Conservation (phyloP, 2,888 invertebrate genomes). For the Molorchus minor region DNA sequence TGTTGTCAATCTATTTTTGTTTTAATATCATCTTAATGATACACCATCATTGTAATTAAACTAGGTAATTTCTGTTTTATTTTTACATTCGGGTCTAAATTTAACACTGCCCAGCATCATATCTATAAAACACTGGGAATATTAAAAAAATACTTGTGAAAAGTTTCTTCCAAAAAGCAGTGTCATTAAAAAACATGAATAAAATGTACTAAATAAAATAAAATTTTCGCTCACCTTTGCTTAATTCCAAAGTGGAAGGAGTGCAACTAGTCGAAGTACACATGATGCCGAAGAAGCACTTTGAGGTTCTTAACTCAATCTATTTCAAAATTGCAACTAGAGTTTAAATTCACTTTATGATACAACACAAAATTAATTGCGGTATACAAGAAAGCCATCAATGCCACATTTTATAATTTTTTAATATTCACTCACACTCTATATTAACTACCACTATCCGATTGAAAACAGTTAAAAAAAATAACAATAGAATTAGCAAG, state of each 20-base stretch:
- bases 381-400: slow-evolving; percentile 3
- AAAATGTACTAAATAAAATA: not conserved
- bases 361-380: slow-evolving; percentile 14
- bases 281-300: slow-evolving; percentile 24
- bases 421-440: not conserved
- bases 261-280: slow-evolving; percentile 40
- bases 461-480: not conserved
- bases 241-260: slow-evolving; percentile 39
- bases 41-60: too few species aligned
- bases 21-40: too few species aligned
- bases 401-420: slow-evolving; percentile 3
- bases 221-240: slow-evolving; percentile 31
- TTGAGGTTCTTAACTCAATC: not conserved
- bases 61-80: too few species aligned
- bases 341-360: slow-evolving; percentile 15
- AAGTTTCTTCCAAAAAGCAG: not conserved
- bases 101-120: too few species aligned
- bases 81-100: too few species aligned
- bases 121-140: too few species aligned
- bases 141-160: not conserved
- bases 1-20: too few species aligned
- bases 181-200: not conserved
- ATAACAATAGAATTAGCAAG: not conserved
- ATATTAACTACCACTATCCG: not conserved
- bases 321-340: slow-evolving; percentile 7